Evolutionary conservation across 2,888 invertebrate genomes (phyloP).

Genomic region (Parthenolecanium corni): DNA sequence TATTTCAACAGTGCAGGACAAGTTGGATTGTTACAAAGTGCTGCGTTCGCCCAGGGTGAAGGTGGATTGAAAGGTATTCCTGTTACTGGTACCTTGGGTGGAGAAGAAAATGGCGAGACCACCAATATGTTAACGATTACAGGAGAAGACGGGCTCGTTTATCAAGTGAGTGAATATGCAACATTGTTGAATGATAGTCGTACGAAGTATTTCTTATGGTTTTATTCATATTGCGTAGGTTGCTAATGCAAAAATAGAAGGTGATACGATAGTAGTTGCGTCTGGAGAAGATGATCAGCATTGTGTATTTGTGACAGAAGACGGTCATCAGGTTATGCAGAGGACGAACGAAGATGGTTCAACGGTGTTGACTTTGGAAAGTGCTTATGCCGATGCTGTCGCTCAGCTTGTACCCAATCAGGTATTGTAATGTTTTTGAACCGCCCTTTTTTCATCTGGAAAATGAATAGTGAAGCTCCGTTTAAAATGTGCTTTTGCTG

Average conservation of each 20-base stretch:
- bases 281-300: constrained; percentile 65
- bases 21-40: constrained; percentile 12
- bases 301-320: constrained; percentile 54
- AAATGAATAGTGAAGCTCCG: too few relatives aligned
- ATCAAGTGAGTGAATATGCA: constrained; percentile 44
- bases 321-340: constrained; percentile 36
- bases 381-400: constrained; percentile 42
- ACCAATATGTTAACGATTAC: constrained; percentile 60
- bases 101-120: constrained; percentile 5
- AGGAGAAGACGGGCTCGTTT: constrained; percentile 71
- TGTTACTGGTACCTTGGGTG: constrained; percentile 5
- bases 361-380: constrained; percentile 35
- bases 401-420: constrained; percentile 49
- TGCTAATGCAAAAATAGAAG: constrained; percentile 67
- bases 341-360: constrained; percentile 32
- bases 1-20: constrained; percentile 4
- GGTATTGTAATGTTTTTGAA: too few relatives aligned
- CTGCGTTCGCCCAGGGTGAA: constrained; percentile 10
- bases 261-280: constrained; percentile 61
- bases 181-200: not conserved
- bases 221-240: constrained; percentile 41
- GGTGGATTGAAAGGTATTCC: constrained; percentile 9
- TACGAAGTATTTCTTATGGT: not conserved
- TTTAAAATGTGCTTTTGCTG: too few relatives aligned
- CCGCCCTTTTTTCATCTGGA: too few relatives aligned